Conservation (phyloP, 2,113 vertebrate genomes). For the Calcarius ornatus region DNA sequence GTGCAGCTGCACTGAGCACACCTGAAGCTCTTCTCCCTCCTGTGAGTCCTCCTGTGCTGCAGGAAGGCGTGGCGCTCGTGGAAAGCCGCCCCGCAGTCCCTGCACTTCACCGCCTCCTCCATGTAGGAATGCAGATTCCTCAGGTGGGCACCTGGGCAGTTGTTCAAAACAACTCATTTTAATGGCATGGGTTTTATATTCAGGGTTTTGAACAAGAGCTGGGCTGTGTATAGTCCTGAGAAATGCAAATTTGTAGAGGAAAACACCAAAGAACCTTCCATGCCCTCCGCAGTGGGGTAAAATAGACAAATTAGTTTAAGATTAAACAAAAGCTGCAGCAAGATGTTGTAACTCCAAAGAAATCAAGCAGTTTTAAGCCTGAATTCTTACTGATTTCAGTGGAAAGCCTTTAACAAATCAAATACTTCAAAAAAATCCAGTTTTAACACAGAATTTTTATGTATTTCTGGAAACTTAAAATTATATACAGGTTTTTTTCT, state of each 20-base stretch:
- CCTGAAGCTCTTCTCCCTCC: slow-evolving; percentile 45
- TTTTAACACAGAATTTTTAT: neutral
- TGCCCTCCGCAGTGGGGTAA: neutral
- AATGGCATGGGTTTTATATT: neutral
- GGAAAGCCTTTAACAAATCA: neutral
- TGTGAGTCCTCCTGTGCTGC: slow-evolving; percentile 69
- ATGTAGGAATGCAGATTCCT: slow-evolving; percentile 58
- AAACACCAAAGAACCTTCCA: neutral
- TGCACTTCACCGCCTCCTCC: slow-evolving; percentile 48
- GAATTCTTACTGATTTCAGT: neutral
- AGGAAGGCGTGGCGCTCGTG: slow-evolving; percentile 61
- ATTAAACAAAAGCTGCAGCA: neutral
- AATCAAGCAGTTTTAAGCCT: neutral
- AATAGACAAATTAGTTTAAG: neutral
- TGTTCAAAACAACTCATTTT: neutral
- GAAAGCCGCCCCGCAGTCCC: slow-evolving; percentile 48
- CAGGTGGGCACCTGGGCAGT: slow-evolving; percentile 62
- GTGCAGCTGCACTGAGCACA: slow-evolving; percentile 45
- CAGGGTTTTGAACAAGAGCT: neutral
- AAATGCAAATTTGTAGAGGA: neutral
- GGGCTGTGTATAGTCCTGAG: neutral
- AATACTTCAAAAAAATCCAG: neutral
- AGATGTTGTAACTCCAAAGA: neutral
- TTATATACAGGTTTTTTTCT: neutral
- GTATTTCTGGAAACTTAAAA: neutral